phyloP scores from a whole-genome alignment of 2,888 invertebrate genomes.

The Lepidocyrtinus sp. region DNA sequence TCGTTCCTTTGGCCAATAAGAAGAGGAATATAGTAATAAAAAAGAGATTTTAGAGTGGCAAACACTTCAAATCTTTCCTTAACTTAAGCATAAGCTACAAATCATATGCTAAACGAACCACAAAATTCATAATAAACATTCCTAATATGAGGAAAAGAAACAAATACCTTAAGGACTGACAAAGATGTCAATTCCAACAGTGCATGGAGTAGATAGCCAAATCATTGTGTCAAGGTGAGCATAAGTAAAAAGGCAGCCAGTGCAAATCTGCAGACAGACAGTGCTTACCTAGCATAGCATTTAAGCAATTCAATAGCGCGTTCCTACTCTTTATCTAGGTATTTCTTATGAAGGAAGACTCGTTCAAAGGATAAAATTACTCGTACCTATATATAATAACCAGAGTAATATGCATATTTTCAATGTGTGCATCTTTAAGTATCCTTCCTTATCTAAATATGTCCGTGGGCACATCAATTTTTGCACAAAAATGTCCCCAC shows the following conservation, averaged over 20 bases:
- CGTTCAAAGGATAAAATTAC: neutral
- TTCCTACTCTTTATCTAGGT: constrained; percentile 21
- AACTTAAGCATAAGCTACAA: neutral
- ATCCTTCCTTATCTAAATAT: constrained; percentile 54
- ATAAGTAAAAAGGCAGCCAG: constrained; percentile 10
- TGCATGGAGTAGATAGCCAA: neutral
- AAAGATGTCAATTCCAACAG: constrained; percentile 39
- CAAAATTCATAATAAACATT: neutral
- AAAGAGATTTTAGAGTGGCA: neutral
- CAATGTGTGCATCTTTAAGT: constrained; percentile 15
- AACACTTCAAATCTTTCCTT: neutral
- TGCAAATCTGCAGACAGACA: neutral
- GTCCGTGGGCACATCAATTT: constrained; percentile 46
- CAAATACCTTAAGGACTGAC: constrained; percentile 16
- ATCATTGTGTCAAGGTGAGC: constrained; percentile 52
- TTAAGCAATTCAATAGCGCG: neutral
- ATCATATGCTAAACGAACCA: neutral
- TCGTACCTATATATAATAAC: constrained; percentile 26
- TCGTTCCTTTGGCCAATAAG: neutral
- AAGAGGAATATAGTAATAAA: neutral
- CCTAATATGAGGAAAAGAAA: constrained; percentile 39
- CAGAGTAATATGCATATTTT: no score
- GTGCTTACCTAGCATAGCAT: neutral
- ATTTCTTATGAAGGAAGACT: constrained; percentile 19
- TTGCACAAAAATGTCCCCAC: constrained; percentile 27